These are phyloP conservation scores for Drosophila grimshawi DNA, from an alignment of 1,140 invertebrate species.

Conservation along the genomic window DNA sequence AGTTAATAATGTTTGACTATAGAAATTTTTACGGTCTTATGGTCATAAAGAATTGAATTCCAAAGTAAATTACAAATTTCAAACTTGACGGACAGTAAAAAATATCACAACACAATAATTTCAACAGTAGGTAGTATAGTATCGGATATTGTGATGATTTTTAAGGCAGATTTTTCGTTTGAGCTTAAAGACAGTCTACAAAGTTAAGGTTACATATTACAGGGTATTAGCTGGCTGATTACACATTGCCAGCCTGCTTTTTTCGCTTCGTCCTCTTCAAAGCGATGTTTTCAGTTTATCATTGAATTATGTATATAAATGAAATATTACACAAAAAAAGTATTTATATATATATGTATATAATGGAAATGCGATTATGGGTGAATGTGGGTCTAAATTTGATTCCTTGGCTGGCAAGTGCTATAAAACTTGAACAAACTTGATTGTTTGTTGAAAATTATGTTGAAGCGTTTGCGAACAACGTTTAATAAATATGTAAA, in stretches of 20 bases:
- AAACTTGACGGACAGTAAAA: background rate
- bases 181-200: no score
- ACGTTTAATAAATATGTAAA: constrained; percentile 76
- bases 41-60: constrained; percentile 16
- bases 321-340: background rate
- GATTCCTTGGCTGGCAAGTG: background rate
- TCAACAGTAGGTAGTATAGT: background rate
- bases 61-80: constrained; percentile 5
- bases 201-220: no score
- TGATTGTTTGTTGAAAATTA: background rate
- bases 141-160: background rate
- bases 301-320: background rate
- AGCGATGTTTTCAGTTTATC: background rate
- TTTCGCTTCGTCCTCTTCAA: background rate
- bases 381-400: background rate
- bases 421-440: background rate
- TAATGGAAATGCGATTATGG: no score
- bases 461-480: background rate
- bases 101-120: background rate
- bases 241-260: no score
- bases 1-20: constrained; percentile 22
- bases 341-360: background rate
- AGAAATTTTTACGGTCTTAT: constrained; percentile 15
- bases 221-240: no score
- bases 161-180: background rate